Percentiles rank a stretch among this genome's conserved stretches.
Conservation (phyloP, 1,140 invertebrate genomes). For the Drosophila malerkotliana region DNA sequence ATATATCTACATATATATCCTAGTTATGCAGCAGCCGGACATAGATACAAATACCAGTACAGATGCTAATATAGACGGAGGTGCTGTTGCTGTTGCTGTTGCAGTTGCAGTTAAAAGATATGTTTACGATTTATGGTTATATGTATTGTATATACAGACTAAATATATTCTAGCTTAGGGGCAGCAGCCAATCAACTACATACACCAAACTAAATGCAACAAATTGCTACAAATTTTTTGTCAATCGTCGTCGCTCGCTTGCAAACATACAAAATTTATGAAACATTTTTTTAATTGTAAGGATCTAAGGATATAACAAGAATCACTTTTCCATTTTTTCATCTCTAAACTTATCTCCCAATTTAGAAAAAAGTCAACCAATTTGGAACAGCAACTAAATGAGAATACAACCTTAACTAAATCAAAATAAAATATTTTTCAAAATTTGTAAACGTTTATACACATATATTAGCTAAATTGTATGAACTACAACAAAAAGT, state of each 20-base stretch:
- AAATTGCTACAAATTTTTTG: constrained; percentile 80
- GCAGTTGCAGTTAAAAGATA: constrained; percentile 17
- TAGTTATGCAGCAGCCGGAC: constrained; percentile 46
- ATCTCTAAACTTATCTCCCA: constrained; percentile 31
- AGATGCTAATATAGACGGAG: constrained; percentile 8
- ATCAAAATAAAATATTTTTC: constrained; percentile 79
- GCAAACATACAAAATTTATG: constrained; percentile 27
- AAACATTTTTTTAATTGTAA: constrained; percentile 7
- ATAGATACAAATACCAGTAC: constrained; percentile 17
- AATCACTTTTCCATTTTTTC: constrained; percentile 63
- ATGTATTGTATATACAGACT: constrained; percentile 38
- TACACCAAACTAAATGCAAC: constrained; percentile 80
- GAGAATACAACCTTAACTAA: constrained; percentile 38
- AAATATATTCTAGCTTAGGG: constrained; percentile 57
- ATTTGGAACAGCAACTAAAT: constrained; percentile 8
- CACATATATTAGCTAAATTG: constrained; percentile 37
- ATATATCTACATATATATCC: constrained; percentile 42
- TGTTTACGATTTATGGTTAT: constrained; percentile 39
- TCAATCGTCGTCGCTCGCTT: constrained; percentile 52
- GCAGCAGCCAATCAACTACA: constrained; percentile 71
- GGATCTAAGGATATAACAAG: constrained; percentile 10
- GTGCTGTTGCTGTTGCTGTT: background rate
- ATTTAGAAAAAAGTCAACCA: constrained; percentile 28
- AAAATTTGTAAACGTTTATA: constrained; percentile 80
- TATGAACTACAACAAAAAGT: constrained; percentile 31